Conservation (phyloP, 2,113 vertebrate species). For the Galeopterus variegatus region DNA sequence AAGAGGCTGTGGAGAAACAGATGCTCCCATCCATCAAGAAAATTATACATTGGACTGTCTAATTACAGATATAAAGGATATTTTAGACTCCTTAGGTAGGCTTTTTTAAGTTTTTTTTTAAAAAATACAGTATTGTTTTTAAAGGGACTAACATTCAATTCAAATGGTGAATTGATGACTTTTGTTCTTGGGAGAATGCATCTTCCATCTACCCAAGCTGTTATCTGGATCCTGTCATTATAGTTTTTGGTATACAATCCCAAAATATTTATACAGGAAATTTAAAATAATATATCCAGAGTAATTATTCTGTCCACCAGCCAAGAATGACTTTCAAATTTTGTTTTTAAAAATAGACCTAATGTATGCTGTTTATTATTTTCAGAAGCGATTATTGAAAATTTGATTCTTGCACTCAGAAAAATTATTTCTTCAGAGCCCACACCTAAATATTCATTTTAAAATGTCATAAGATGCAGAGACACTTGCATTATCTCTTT, state of each 20-base stretch:
- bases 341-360: conserved; percentile 49
- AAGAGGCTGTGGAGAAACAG: conserved; percentile 97
- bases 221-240: conserved; percentile 2
- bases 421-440: conserved; percentile 23
- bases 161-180: conserved; percentile 12
- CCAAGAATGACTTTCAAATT: conserved; percentile 36
- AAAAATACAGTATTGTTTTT: conserved; percentile 28
- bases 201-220: neutral
- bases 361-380: conserved; percentile 41
- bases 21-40: conserved; percentile 93
- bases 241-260: neutral
- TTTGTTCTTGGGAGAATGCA: neutral
- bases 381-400: conserved; percentile 60
- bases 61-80: conserved; percentile 97
- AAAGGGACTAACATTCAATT: neutral
- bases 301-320: neutral
- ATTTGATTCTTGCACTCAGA: conserved; percentile 31
- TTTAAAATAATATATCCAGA: conserved; percentile 36
- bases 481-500: neutral
- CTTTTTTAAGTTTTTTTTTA: neutral
- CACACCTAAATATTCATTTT: conserved; percentile 38
- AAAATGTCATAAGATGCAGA: conserved; percentile 32
- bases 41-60: conserved; percentile 95
- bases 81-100: conserved; percentile 97
- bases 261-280: conserved; percentile 5